Evolutionary conservation across 2,888 invertebrate species (phyloP).

Genomic region (Parnassius orleans): DNA sequence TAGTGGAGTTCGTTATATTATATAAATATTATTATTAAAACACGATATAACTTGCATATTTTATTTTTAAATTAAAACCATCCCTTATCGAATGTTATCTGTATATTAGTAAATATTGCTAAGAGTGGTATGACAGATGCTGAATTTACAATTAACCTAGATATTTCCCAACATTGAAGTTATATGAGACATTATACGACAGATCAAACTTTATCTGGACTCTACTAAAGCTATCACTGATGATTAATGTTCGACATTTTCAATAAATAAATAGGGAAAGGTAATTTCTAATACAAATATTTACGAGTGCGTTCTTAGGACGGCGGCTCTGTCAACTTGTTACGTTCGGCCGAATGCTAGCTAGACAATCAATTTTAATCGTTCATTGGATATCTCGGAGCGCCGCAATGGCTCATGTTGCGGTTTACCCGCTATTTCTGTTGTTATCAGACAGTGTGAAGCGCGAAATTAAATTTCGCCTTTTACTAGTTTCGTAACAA

Average conservation of each 20-base stretch:
- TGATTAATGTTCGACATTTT: constrained; percentile 23
- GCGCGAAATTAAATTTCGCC: constrained; percentile 26
- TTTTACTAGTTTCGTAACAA: constrained; percentile 21
- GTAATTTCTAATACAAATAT: constrained; percentile 28
- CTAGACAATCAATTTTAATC: constrained; percentile 27
- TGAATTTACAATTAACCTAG: constrained; percentile 4
- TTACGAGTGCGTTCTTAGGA: constrained; percentile 11
- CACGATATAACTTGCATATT: too few relatives aligned
- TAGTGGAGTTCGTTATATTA: too few relatives aligned
- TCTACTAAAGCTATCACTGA: constrained; percentile 17
- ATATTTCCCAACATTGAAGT: constrained; percentile 11
- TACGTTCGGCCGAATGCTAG: constrained; percentile 15
- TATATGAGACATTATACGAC: constrained; percentile 6
- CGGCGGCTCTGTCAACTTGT: constrained; percentile 22
- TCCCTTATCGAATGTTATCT: too few relatives aligned
- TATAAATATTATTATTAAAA: too few relatives aligned
- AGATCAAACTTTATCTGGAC: background rate
- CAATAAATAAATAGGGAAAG: constrained; percentile 26
- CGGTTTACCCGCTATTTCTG: constrained; percentile 6
- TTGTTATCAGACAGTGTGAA: constrained; percentile 11
- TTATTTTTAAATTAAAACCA: too few relatives aligned
- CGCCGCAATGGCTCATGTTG: constrained; percentile 21
- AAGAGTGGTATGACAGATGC: background rate
- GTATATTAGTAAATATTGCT: background rate
- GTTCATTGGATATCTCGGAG: constrained; percentile 24